These are phyloP conservation scores for Acronicta leporina DNA, from an alignment of 2,888 invertebrate species.

Conservation along the genomic window DNA sequence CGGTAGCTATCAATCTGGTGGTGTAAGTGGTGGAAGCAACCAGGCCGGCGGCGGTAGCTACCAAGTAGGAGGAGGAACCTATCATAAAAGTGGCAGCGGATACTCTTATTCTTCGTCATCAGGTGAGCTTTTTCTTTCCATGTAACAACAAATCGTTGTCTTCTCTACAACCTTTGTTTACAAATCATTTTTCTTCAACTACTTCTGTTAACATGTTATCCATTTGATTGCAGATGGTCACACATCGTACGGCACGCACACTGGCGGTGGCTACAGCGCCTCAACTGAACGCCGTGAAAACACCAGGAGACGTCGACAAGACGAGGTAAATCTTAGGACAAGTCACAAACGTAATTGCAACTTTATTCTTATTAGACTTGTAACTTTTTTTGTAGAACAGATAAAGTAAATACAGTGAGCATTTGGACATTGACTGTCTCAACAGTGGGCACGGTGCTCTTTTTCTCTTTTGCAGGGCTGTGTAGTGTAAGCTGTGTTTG, in stretches of 20 bases:
- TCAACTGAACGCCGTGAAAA: conserved; percentile 66
- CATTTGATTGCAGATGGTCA: conserved; percentile 64
- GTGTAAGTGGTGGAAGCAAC: conserved; percentile 29
- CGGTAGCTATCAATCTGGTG: conserved; percentile 53
- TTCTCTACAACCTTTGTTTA: background rate
- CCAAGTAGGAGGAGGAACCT: conserved; percentile 45
- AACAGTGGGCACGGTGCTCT: too few species aligned
- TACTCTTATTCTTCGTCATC: conserved; percentile 79
- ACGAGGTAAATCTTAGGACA: conserved; percentile 62
- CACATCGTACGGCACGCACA: conserved; percentile 64
- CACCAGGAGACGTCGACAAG: conserved; percentile 74
- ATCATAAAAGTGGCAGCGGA: conserved; percentile 60
- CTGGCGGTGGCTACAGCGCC: conserved; percentile 67
- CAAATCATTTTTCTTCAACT: background rate
- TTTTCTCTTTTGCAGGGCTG: too few species aligned
- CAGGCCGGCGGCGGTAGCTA: conserved; percentile 38
- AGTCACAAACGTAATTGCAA: too few species aligned
- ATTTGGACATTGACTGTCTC: too few species aligned
- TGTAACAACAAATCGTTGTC: background rate
- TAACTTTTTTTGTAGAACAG: too few species aligned
- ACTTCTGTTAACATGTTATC: background rate
- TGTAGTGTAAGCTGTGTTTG: too few species aligned
- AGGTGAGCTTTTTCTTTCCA: conserved; percentile 60
- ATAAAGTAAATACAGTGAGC: too few species aligned
- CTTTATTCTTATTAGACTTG: too few species aligned